Base-by-base conservation (phyloP, 1,140 invertebrate genomes). In the Macrocentrus cingulum region DNA sequence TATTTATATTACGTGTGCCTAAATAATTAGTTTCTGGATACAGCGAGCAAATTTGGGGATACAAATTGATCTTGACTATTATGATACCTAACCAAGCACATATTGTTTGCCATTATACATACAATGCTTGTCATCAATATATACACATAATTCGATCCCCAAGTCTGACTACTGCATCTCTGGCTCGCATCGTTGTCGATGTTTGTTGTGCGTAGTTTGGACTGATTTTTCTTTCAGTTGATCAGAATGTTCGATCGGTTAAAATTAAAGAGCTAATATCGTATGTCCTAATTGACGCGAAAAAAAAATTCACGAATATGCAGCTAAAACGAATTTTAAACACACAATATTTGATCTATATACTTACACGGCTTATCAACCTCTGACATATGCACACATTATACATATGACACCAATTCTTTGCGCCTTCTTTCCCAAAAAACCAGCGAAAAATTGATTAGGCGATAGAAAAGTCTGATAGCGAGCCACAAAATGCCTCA, bases 181-280 rank as follows among this genome's bases (percentile, higher is more conserved):
- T 1, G 15, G 32, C 37, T 61, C 54, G 59, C 48, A 60, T 59
- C 54, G 54, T 51, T 59, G 56, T 52, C 61, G 46, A 55, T 62
- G 61, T 61, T 61, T 56, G 48, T 62, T 55, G 51, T 62, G 52
- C 52, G 61, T 62, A 62, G 18, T 44, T 54, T 56, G 34, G 50
- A 60, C 50, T 59, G 49, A 52, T 42, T 36, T 55, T 55, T 48
- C 25, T 55, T 55, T 49, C 58, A 54, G 49, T 52, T 60, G 25
- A 42, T 56, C 20, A 46, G 37, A 56, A 55, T 55, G 52, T 56
- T 48, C 7, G 23, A 58, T 51, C 18, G 8, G 18, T 45, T 45
- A 19, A 19, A 45, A 45, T 45, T 51, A 36, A 7, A 56, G 29
- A n/a, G n/a, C n/a, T n/a, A n/a, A n/a, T n/a, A n/a, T n/a, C n/a